These are phyloP conservation scores for Zele albiditarsus DNA, from an alignment of 2,888 invertebrate species.

Conservation along the genomic window DNA sequence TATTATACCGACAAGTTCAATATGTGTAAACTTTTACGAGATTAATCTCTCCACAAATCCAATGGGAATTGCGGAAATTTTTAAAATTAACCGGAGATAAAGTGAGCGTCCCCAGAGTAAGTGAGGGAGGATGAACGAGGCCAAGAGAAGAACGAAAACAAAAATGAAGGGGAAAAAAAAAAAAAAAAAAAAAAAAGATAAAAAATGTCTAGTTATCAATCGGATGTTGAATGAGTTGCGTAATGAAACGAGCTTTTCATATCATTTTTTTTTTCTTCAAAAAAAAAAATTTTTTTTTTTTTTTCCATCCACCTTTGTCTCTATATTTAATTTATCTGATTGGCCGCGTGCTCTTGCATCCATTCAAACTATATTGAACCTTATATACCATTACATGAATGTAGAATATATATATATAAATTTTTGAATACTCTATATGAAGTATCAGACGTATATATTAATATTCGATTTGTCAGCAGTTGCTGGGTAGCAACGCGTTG, in stretches of 20 bases:
- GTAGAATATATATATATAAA: neutral
- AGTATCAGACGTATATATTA: slow-evolving; percentile 43
- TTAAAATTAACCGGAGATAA: slow-evolving; percentile 3
- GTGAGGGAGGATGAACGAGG: neutral
- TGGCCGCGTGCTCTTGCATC: neutral
- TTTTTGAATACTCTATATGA: slow-evolving; percentile 1
- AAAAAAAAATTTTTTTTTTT: neutral
- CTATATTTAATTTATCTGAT: neutral
- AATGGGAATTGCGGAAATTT: slow-evolving; percentile 3
- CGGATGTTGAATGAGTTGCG: neutral
- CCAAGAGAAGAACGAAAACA: neutral
- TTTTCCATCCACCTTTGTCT: neutral
- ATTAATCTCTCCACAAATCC: slow-evolving; percentile 24
- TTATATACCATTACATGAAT: neutral
- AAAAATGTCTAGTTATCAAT: neutral
- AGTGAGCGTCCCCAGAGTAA: neutral
- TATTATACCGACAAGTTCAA: slow-evolving; percentile 10
- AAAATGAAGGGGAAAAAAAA: neutral
- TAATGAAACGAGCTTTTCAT: neutral
- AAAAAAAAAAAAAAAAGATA: neutral
- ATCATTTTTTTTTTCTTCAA: neutral
- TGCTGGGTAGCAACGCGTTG: slow-evolving; percentile 49
- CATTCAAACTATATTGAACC: neutral
- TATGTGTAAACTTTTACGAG: slow-evolving; percentile 11
- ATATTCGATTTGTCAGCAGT: slow-evolving; percentile 49